Conservation (phyloP, 1,140 invertebrate genomes). For the Drosophila obscura region DNA sequence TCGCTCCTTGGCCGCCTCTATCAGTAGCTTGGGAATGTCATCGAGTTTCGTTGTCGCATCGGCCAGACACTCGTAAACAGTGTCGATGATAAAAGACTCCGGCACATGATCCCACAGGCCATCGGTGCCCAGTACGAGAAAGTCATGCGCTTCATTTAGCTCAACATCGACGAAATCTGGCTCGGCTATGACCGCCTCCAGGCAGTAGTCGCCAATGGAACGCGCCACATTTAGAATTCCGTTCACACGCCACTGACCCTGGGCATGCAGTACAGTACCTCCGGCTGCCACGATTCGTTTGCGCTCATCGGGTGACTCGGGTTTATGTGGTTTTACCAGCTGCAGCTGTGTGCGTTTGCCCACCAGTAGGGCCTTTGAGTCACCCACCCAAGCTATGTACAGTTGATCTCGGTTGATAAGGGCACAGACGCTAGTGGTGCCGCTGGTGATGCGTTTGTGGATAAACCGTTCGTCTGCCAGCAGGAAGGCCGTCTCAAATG, state of each 20-base stretch:
- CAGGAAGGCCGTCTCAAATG: constrained; percentile 87
- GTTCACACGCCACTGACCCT: constrained; percentile 81
- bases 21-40: constrained; percentile 74
- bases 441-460: constrained; percentile 88
- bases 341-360: constrained; percentile 84
- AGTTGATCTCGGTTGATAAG: constrained; percentile 86
- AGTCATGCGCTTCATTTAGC: constrained; percentile 92
- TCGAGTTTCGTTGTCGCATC: constrained; percentile 59
- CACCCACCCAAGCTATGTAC: constrained; percentile 95
- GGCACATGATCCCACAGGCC: constrained; percentile 95
- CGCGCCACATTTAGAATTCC: constrained; percentile 80
- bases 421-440: constrained; percentile 94
- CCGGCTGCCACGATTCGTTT: constrained; percentile 68
- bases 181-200: constrained; percentile 90
- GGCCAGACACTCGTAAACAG: constrained; percentile 83
- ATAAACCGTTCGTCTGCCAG: constrained; percentile 92
- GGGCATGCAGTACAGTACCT: constrained; percentile 69
- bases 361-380: constrained; percentile 95
- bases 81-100: constrained; percentile 85
- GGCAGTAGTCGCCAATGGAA: constrained; percentile 78
- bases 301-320: constrained; percentile 83
- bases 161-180: constrained; percentile 91
- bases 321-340: constrained; percentile 95
- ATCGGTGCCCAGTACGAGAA: constrained; percentile 95
- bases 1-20: constrained; percentile 73